phyloP scores from a whole-genome alignment of 2,797 vertebrate species.

The Chaetodon trifasciatus region DNA sequence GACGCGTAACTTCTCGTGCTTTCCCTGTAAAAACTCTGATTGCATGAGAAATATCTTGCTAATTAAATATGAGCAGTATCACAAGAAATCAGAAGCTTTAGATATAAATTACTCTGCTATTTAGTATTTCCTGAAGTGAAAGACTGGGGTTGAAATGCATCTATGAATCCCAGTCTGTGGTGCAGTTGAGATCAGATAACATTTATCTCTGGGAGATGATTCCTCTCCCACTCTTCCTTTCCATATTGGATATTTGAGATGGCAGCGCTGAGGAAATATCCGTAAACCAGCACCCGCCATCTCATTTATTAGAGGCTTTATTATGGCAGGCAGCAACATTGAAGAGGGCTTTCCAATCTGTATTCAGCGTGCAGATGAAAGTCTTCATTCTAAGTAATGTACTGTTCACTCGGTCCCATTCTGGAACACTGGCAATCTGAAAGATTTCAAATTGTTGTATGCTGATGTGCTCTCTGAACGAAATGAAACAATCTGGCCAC shows the following conservation, averaged over 20 bases:
- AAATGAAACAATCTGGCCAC: conserved; percentile 81
- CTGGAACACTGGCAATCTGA: conserved; percentile 69
- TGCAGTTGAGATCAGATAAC: conserved; percentile 75
- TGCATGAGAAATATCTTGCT: conserved; percentile 24
- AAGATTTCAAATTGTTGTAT: conserved; percentile 77
- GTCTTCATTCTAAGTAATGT: conserved; percentile 78
- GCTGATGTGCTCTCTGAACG: conserved; percentile 66
- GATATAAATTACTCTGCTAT: conserved; percentile 68
- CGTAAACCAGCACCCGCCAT: conserved; percentile 71
- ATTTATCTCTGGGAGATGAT: conserved; percentile 79
- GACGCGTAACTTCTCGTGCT: background rate
- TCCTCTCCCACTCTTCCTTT: conserved; percentile 71
- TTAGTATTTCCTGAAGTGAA: conserved; percentile 69
- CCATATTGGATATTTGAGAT: conserved; percentile 81
- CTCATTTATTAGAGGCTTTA: conserved; percentile 82
- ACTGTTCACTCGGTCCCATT: conserved; percentile 67
- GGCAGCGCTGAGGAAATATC: conserved; percentile 77
- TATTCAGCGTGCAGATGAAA: conserved; percentile 76
- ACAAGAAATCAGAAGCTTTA: conserved; percentile 65
- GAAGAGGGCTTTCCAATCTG: conserved; percentile 70
- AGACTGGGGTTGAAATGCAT: conserved; percentile 54
- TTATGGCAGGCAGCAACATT: conserved; percentile 71
- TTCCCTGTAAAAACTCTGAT: conserved; percentile 38
- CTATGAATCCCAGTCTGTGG: conserved; percentile 51
- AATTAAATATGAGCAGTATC: conserved; percentile 47